Percentiles rank a stretch among this genome's conserved stretches.
Evolutionary conservation across 2,888 invertebrate species (phyloP).

Genomic region (Actias luna): DNA sequence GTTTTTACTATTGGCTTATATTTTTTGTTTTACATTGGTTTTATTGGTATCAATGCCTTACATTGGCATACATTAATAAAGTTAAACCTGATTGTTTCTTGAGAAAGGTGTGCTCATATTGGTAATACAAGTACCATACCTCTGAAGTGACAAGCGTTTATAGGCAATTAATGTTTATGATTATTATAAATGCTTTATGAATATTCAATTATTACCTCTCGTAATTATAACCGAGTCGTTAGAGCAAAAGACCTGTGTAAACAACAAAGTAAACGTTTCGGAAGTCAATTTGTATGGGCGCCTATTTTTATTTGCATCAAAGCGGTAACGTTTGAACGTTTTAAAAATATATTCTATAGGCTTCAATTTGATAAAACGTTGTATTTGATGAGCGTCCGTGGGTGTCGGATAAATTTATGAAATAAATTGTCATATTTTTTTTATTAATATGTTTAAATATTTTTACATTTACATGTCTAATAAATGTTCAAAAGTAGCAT

Average conservation of each 20-base stretch:
- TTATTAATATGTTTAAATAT: not conserved
- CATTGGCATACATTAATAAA: no score
- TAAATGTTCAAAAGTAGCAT: not conserved
- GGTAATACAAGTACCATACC: no score
- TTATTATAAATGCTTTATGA: not conserved
- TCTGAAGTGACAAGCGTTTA: no score
- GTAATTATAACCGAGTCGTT: constrained; percentile 22
- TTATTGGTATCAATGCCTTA: no score
- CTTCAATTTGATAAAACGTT: constrained; percentile 20
- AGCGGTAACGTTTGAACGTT: constrained; percentile 21
- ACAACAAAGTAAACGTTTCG: constrained; percentile 25
- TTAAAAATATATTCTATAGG: constrained; percentile 27
- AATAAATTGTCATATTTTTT: not conserved
- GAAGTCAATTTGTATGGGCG: constrained; percentile 26
- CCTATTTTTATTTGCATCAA: constrained; percentile 25
- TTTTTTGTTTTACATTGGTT: no score
- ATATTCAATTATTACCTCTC: constrained; percentile 14
- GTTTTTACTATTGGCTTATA: no score
- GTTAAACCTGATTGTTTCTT: no score
- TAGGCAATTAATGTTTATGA: not conserved
- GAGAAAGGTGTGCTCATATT: no score
- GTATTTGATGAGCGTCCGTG: constrained; percentile 20
- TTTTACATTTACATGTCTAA: not conserved
- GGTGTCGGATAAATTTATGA: constrained; percentile 14
- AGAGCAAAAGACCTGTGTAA: constrained; percentile 21